phyloP scores from a whole-genome alignment of 1,140 invertebrate species.

The Stenopsyche tienmushanensis region DNA sequence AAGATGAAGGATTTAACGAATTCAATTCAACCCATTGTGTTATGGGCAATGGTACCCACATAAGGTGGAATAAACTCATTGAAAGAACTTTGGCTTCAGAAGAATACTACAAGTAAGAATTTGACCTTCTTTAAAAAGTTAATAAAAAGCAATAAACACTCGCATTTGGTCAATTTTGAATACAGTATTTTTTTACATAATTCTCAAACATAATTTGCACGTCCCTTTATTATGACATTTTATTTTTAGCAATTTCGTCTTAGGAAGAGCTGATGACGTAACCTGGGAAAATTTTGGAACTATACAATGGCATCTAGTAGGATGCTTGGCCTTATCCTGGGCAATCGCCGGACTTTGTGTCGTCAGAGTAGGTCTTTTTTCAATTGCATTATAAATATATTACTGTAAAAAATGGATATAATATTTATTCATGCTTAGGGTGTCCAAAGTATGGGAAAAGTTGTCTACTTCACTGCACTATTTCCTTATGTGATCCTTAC shows the following conservation, averaged over 20 bases:
- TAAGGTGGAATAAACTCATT: constrained; percentile 48
- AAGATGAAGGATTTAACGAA: constrained; percentile 44
- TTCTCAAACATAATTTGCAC: not conserved
- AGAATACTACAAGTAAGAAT: constrained; percentile 61
- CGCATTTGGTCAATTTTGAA: not conserved
- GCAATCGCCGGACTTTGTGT: constrained; percentile 72
- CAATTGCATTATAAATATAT: too few relatives aligned
- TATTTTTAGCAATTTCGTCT: constrained; percentile 61
- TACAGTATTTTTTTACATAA: not conserved
- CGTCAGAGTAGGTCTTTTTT: constrained; percentile 55
- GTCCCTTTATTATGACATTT: constrained; percentile 17
- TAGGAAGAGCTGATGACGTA: constrained; percentile 58
- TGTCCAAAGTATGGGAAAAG: constrained; percentile 78
- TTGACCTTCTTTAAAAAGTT: too few relatives aligned
- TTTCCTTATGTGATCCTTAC: constrained; percentile 78
- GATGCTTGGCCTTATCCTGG: constrained; percentile 71
- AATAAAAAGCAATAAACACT: too few relatives aligned
- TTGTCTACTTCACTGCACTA: constrained; percentile 74
- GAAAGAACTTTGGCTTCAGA: constrained; percentile 55
- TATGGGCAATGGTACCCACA: constrained; percentile 49
- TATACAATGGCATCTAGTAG: constrained; percentile 70
- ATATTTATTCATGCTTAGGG: constrained; percentile 55
- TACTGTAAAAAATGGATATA: too few relatives aligned
- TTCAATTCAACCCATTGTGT: constrained; percentile 44
- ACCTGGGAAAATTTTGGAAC: constrained; percentile 66